Evolutionary conservation across 1,140 invertebrate species (phyloP).

Genomic region (Mylabris phalerata): DNA sequence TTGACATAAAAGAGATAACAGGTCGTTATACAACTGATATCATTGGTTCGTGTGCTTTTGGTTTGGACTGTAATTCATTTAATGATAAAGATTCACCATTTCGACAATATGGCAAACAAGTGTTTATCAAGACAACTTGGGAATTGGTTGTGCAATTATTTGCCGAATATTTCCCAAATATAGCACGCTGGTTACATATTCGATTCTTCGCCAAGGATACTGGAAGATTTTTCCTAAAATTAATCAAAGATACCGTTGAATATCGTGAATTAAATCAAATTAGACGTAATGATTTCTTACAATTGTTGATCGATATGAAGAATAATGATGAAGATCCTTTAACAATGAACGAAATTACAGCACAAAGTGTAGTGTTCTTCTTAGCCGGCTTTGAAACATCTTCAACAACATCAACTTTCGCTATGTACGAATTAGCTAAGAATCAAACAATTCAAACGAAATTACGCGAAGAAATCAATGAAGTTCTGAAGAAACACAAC

Average conservation of each 20-base stretch:
- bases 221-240: no score
- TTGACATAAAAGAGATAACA: conserved; percentile 34
- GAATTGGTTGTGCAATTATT: conserved; percentile 20
- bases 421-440: conserved; percentile 44
- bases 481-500: conserved; percentile 42
- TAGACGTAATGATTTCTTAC: conserved; percentile 13
- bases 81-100: conserved; percentile 29
- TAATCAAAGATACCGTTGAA: no score
- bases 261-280: no score
- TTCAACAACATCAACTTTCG: conserved; percentile 42
- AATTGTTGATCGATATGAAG: conserved; percentile 16
- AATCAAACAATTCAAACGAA: conserved; percentile 44
- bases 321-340: not conserved
- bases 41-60: conserved; percentile 40
- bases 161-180: conserved; percentile 18
- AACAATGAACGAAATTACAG: not conserved
- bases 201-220: no score
- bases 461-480: conserved; percentile 41
- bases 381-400: conserved; percentile 48
- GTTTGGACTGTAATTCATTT: conserved; percentile 35
- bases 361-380: conserved; percentile 16
- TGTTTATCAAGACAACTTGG: conserved; percentile 16
- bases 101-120: conserved; percentile 28
- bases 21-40: conserved; percentile 32
- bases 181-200: conserved; percentile 17